Base-by-base conservation (phyloP, 2,888 invertebrate species). In the Ophioninae sp. region DNA sequence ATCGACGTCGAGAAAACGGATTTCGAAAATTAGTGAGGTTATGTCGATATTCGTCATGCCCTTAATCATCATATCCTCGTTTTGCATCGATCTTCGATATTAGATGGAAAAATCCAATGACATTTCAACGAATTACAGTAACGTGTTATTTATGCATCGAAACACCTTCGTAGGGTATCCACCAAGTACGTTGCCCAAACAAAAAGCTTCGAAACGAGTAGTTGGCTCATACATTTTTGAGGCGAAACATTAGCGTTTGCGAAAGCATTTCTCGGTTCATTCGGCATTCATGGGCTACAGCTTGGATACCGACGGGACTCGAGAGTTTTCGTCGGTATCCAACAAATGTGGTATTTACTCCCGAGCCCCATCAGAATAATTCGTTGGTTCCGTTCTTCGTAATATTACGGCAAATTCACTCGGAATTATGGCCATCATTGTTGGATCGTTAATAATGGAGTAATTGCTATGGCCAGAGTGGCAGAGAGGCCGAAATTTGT, bases 251-350 rank as follows among this genome's bases (percentile, higher is more conserved):
- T 30, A 61, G 30, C 41, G 41, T 39, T 44, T 39, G 1, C 9
- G 17, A 30, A 30, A 30, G 56, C 51, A 13, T 9, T 41, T 81
- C 75, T 75, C 83, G 83, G 67, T 64, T 84, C 69, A 81, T 84
- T 81, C 75, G 78, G 75, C 81, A 84, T 84, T 84, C 83, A 84
- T 81, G 83, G 78, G 81, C 71, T 78, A 84, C 81, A 44, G 65
- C 64, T 30, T 30, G 30, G 30, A 41, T 65, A 58, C 39, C 6
- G 30, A 7, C 20, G 37, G 58, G 10, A 58, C 51, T n/a, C 30
- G 30, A 17, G 56, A 1, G 30, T 30, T 30, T 1, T 51, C 58
- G 13, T 44, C 17, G 6, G 22, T 20, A 68, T n/a, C 9, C 20
- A 68, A 44, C 6, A 71, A 30, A 22, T n/a, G n/a, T n/a, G 10